These are phyloP conservation scores for Dryas iulia DNA, from an alignment of 1,140 invertebrate genomes.

Conservation along the genomic window DNA sequence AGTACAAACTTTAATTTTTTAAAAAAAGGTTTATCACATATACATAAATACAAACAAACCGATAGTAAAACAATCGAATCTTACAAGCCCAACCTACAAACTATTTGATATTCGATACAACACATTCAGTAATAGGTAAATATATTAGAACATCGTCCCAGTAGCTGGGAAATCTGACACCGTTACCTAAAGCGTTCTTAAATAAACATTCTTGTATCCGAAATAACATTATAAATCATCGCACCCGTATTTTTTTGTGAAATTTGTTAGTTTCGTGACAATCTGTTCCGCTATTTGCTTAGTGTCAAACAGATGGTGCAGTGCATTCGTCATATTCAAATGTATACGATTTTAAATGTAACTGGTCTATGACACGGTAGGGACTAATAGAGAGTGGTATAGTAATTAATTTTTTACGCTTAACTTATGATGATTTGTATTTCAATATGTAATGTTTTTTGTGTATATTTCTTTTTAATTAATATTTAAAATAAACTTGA, in stretches of 20 bases:
- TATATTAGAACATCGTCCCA: not conserved
- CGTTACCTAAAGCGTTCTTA: constrained; percentile 37
- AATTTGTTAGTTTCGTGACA: constrained; percentile 76
- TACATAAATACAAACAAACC: not conserved
- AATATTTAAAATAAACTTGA: no score
- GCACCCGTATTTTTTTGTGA: constrained; percentile 55
- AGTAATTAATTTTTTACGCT: constrained; percentile 19
- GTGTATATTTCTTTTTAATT: no score
- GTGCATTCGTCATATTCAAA: constrained; percentile 68
- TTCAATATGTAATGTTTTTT: not conserved
- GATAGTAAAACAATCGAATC: not conserved
- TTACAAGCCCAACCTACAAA: not conserved
- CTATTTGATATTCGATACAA: not conserved
- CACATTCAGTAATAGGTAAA: not conserved
- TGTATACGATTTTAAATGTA: constrained; percentile 63
- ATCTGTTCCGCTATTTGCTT: constrained; percentile 80
- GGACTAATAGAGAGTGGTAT: constrained; percentile 41
- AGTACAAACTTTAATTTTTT: no score
- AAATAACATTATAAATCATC: constrained; percentile 76
- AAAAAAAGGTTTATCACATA: no score
- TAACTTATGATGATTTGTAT: not conserved
- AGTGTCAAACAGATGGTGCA: constrained; percentile 70
- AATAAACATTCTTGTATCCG: constrained; percentile 41
- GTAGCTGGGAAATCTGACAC: constrained; percentile 30
- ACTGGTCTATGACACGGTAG: constrained; percentile 45